Evolutionary conservation across 2,113 vertebrate species (phyloP).

Genomic region (Sinocyclocheilus maitianheensis): DNA sequence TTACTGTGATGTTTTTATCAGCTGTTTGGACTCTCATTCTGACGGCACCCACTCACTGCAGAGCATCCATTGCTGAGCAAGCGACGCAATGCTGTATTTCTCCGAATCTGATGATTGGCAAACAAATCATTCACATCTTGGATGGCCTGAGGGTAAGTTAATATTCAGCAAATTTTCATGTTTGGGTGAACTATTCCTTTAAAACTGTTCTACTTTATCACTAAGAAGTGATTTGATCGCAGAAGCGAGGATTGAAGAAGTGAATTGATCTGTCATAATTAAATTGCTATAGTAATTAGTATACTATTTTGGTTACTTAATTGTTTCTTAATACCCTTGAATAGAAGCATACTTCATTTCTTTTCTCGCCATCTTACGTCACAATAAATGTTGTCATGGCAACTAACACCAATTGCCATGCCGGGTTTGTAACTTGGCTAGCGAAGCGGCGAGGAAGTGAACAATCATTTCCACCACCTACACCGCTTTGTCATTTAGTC

Average conservation of each 20-base stretch:
- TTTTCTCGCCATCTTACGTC: slow-evolving; percentile 3
- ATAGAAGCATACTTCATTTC: slow-evolving; percentile 26
- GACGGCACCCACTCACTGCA: neutral
- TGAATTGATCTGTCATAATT: neutral
- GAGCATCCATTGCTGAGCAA: neutral
- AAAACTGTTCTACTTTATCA: neutral
- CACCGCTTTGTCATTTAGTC: slow-evolving; percentile 3
- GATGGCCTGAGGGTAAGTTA: neutral
- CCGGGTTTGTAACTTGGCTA: slow-evolving; percentile 15
- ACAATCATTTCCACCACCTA: slow-evolving; percentile 30
- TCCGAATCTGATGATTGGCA: neutral
- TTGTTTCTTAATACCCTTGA: slow-evolving; percentile 44
- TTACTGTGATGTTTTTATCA: neutral
- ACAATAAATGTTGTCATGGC: slow-evolving; percentile 48
- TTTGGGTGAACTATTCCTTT: neutral
- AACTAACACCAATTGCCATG: slow-evolving; percentile 35
- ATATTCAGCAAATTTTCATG: neutral
- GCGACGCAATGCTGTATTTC: neutral
- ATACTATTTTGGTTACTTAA: slow-evolving; percentile 31
- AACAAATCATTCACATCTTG: neutral
- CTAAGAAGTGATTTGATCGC: neutral
- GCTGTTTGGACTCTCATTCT: neutral
- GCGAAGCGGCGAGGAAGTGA: slow-evolving; percentile 13
- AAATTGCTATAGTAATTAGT: neutral
- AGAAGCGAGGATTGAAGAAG: too few relatives aligned